phyloP scores from a whole-genome alignment of 2,113 vertebrate species.

The Muntiacus muntjak region DNA sequence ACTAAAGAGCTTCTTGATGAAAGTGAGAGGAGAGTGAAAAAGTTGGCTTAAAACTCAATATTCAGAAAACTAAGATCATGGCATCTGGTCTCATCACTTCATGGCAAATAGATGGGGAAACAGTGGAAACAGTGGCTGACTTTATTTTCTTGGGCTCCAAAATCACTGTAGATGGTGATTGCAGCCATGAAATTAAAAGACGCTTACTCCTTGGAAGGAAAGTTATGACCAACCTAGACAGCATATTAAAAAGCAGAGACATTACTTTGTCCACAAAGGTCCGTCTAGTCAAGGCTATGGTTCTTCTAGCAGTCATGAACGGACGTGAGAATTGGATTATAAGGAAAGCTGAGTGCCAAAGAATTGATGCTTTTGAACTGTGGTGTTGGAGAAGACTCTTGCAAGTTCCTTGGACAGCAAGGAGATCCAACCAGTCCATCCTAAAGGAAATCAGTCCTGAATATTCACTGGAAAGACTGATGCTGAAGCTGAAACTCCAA shows the following conservation, averaged over 20 bases:
- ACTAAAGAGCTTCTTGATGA: neutral
- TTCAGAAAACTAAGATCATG: neutral
- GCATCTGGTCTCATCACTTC: neutral
- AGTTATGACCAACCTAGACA: neutral
- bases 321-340: neutral
- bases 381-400: neutral
- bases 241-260: neutral
- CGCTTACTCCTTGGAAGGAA: neutral
- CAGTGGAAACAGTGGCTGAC: neutral
- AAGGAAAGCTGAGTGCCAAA: neutral
- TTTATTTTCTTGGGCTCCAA: neutral
- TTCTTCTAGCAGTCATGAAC: neutral
- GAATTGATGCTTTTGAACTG: neutral
- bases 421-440: neutral
- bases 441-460: neutral
- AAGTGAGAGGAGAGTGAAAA: neutral
- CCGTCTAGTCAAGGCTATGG: neutral
- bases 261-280: neutral
- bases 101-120: neutral
- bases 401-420: neutral
- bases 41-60: neutral
- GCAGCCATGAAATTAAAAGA: neutral
- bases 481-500: neutral
- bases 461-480: neutral
- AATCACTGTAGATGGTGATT: neutral